Evolutionary conservation across 2,888 invertebrate genomes (phyloP).

Genomic region (Eurytoma adleriae): DNA sequence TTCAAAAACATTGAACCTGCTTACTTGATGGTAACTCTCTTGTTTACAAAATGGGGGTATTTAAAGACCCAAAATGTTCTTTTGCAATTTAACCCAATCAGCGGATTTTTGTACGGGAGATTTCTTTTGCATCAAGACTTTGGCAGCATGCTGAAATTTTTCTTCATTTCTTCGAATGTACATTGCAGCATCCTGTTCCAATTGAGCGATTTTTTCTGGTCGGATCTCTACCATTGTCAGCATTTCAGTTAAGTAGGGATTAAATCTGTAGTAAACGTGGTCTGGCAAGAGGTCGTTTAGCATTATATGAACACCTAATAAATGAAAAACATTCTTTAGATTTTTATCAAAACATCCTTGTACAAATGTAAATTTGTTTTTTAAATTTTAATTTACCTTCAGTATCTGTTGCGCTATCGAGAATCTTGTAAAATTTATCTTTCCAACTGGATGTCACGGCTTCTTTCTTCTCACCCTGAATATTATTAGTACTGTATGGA

Average conservation of each 20-base stretch:
- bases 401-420: conserved; percentile 92
- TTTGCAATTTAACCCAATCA: conserved; percentile 76
- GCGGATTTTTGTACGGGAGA: conserved; percentile 72
- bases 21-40: not conserved
- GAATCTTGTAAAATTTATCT: conserved; percentile 87
- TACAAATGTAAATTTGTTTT: not conserved
- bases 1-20: conserved; percentile 6
- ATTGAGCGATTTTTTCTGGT: conserved; percentile 82
- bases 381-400: conserved; percentile 79
- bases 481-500: conserved; percentile 66
- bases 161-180: conserved; percentile 89
- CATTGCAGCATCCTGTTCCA: conserved; percentile 86
- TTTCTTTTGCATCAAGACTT: conserved; percentile 75
- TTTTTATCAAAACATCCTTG: not conserved
- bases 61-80: conserved; percentile 70
- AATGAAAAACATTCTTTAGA: conserved; percentile 32
- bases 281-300: conserved; percentile 86
- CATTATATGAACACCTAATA: conserved; percentile 86
- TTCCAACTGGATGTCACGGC: conserved; percentile 81
- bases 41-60: conserved; percentile 29
- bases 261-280: conserved; percentile 88
- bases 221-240: conserved; percentile 89
- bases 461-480: conserved; percentile 67
- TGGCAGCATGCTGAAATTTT: conserved; percentile 83
- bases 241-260: conserved; percentile 90